A percentile compares a stretch with the other conserved stretches of the same genome.
These are phyloP conservation scores for Ceratoteleas bidentatus DNA, from an alignment of 1,140 invertebrate genomes.

Conservation along the genomic window DNA sequence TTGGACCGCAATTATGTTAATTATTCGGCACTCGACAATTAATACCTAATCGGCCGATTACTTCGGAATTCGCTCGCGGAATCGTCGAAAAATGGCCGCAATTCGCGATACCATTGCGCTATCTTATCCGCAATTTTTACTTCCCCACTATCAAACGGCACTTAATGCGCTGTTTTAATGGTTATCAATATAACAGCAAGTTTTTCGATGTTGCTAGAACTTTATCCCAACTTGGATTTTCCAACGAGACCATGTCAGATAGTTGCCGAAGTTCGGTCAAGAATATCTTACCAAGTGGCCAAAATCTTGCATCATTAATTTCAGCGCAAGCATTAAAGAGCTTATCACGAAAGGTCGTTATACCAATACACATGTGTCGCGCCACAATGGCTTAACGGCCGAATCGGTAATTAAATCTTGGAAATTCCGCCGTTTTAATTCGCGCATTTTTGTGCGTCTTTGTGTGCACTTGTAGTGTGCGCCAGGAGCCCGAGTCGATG, in stretches of 20 bases:
- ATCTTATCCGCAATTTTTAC: constrained; percentile 5
- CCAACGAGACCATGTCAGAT: constrained; percentile 26
- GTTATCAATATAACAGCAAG: constrained; percentile 48
- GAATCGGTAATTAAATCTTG: no score
- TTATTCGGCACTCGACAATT: no score
- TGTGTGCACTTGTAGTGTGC: constrained; percentile 10
- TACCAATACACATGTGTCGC: neutral
- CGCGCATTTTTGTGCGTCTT: constrained; percentile 5
- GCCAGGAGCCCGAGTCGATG: constrained; percentile 18
- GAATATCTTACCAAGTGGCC: constrained; percentile 33
- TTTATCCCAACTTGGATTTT: constrained; percentile 31
- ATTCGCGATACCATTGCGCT: neutral
- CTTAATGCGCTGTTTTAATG: constrained; percentile 33
- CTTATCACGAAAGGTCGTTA: constrained; percentile 10
- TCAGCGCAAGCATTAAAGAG: constrained; percentile 32
- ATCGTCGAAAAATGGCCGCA: no score
- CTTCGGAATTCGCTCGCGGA: no score
- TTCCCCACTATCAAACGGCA: constrained; percentile 7
- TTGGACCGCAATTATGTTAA: no score
- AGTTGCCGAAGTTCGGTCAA: constrained; percentile 46
- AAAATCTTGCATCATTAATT: constrained; percentile 50
- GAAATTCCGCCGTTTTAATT: constrained; percentile 16
- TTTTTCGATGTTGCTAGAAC: constrained; percentile 31
- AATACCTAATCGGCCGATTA: no score
- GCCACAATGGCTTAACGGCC: no score